Evolutionary conservation across 2,888 invertebrate species (phyloP), one percentile per base, ranked within the genome.

Genomic region (Drosophila barbarae): DNA sequence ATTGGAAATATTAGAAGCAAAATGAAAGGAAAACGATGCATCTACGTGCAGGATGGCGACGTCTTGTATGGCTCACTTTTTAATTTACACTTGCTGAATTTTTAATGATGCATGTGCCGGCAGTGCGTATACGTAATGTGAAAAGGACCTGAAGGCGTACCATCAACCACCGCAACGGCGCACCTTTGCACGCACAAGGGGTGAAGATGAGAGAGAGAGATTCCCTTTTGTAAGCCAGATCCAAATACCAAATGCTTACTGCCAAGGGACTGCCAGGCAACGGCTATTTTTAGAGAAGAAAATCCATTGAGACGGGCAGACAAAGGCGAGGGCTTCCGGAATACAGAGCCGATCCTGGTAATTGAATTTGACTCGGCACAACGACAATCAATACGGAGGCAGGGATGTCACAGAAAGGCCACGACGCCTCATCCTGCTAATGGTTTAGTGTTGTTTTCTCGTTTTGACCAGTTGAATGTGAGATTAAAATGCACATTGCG

Each of bases 41-140:
- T 60, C 70, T 73, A 75, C 76, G 71, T 68, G 70, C 78, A 64
- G 53, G 50, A 54, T 46, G 59, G 34, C 55, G 30, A 34, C 39
- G 46, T 52, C 55, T 64, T 65, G 67, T 58, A 15, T 44, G 65
- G 39, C 56, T 60, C 42, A 15, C 28, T 52, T 70, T 68, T 70
- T 64, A 68, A 72, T 69, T 80, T 68, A 74, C 76, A 80, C 81
- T 71, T 73, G 57, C 73, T 78, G 84, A 59, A 80, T 83, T 71
- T 72, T 65, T 61, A 83, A 83, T 74, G 74, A 65, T 55, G 53
- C 58, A 30, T 58, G 38, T 55, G 26, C 59, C 41, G 15, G 9
- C 76, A 49, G 64, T 61, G 53, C 68, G 76, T 76, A 77, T 73
- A 70, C 76, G 74, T 46, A 55, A 41, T 57, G 39, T 64, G 56